Evolutionary conservation across 2,888 invertebrate genomes (phyloP).

Genomic region (Agrochola litura): DNA sequence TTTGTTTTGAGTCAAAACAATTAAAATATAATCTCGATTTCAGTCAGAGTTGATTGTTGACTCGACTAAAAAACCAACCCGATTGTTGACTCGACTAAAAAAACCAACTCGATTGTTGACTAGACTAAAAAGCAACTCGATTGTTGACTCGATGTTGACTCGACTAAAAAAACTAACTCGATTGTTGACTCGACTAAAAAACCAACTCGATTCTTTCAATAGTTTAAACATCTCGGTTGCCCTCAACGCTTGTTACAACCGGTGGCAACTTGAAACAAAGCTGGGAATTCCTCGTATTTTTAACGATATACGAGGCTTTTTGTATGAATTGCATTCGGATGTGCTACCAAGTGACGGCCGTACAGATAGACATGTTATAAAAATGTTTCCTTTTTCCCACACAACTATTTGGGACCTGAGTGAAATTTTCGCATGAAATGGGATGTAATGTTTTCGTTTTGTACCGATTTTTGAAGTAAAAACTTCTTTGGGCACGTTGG

Average conservation of each 20-base stretch:
- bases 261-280: conserved; percentile 68
- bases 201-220: conserved; percentile 1
- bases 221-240: conserved; percentile 1
- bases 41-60: background rate
- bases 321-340: conserved; percentile 68
- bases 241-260: conserved; percentile 15
- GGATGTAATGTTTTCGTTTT: conserved; percentile 19
- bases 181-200: background rate
- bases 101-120: background rate
- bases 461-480: background rate
- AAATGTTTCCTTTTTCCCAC: conserved; percentile 57
- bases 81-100: conserved; percentile 3
- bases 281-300: conserved; percentile 64
- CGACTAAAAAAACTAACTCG: background rate
- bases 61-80: background rate
- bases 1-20: background rate
- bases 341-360: conserved; percentile 49
- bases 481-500: too few species aligned
- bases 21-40: background rate
- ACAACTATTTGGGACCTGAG: conserved; percentile 38
- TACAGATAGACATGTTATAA: conserved; percentile 61
- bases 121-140: conserved; percentile 8
- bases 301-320: conserved; percentile 64
- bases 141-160: background rate
- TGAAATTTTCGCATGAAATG: conserved; percentile 37